Conservation (phyloP, 2,113 vertebrate genomes). For the Rattus norvegicus region GRCr8 NC_086027.1:104091501-104092000, state of each 20-base stretch:
- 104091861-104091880: neutral
- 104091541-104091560: constrained; percentile 42
- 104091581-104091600: neutral
- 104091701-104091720: constrained; percentile 28
- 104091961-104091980: neutral
- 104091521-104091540: constrained; percentile 2
- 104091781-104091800: neutral
- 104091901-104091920: neutral
- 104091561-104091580: constrained; percentile 14
- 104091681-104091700: constrained; percentile 26
- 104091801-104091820: neutral
- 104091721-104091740: constrained; percentile 39
- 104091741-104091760: neutral
- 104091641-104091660: constrained; percentile 67
- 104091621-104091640: constrained; percentile 47
- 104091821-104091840: constrained; percentile 31
- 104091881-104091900: neutral
- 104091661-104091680: neutral
- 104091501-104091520: neutral
- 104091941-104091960: neutral
- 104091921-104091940: neutral
- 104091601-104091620: constrained; percentile 9
- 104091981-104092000: neutral
- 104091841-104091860: neutral
- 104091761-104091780: neutral